Base-by-base conservation (phyloP, 2,113 vertebrate genomes). In the Picathartes gymnocephalus region DNA sequence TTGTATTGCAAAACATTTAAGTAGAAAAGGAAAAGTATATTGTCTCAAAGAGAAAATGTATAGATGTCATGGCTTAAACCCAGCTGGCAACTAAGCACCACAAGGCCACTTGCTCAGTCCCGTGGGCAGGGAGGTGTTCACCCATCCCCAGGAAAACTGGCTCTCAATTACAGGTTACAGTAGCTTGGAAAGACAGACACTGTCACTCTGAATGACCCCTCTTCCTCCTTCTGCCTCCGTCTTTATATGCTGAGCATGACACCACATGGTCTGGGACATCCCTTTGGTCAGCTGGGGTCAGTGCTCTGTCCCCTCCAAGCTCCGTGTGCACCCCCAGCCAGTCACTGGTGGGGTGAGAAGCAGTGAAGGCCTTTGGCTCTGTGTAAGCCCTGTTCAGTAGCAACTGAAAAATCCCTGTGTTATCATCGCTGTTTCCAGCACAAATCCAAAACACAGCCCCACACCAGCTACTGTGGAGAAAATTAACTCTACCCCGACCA, bases 291-390 rank as follows among this genome's bases (percentile, higher is more conserved):
- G 9, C 45, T 51, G 57, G 44, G 24, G 5, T 71, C 58, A 65
- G 39, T 79, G 65, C 15, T 24, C 4, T 84, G 80, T 78, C 28
- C 27, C 44, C 19, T 58, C 60, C 28, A 50, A 56, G 0, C n/a
- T 65, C n/a, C 35, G 6, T 6, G 42, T 20, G 50, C 70, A 37
- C 10, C 71, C 69, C 22, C 33, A 57, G 42, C 24, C 24, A 44
- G 9, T 58, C 2, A 0, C 23, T 30, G 44, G 4, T 3, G 3
- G 44, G 14, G 2, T 40, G 28, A 53, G 73, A 45, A 7, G 51
- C 51, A 53, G 39, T 3, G 2, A 35, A 71, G 14, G 9, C 42
- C 22, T 70, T 45, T 62, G 56, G 24, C 24, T 30, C 81, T 71
- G 11, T 51, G 13, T 39, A 30, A 78, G 28, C 33, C 13, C 50